phyloP scores from a whole-genome alignment of 2,888 invertebrate genomes.

The Drosophila eohydei region DNA sequence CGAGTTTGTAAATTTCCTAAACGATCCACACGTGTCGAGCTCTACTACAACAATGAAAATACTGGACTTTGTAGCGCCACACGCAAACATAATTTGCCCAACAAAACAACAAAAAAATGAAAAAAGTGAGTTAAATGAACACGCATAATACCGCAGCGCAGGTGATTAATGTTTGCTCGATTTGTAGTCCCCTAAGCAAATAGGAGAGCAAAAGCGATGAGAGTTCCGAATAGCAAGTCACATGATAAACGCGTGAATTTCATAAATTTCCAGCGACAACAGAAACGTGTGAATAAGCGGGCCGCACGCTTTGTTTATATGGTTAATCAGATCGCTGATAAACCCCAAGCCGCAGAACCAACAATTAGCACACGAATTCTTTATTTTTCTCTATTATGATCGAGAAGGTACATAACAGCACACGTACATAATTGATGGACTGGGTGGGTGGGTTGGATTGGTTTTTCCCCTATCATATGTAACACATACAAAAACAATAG shows the following conservation, averaged over 20 bases:
- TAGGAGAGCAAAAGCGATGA: constrained; percentile 17
- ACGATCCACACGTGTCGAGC: constrained; percentile 59
- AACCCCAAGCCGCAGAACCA: constrained; percentile 26
- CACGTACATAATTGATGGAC: constrained; percentile 27
- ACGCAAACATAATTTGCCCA: constrained; percentile 36
- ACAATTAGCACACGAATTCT: constrained; percentile 30
- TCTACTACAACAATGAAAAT: constrained; percentile 13
- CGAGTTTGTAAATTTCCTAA: constrained; percentile 33
- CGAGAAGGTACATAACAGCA: background rate
- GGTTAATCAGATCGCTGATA: constrained; percentile 70
- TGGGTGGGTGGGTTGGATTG: background rate
- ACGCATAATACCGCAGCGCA: constrained; percentile 40
- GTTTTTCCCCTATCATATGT: background rate
- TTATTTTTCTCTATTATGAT: background rate
- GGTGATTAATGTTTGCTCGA: constrained; percentile 64
- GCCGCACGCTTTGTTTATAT: constrained; percentile 60
- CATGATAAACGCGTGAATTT: constrained; percentile 72
- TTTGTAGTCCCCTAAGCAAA: constrained; percentile 33
- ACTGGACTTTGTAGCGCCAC: constrained; percentile 39
- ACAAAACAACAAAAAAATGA: background rate
- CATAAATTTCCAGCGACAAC: constrained; percentile 58
- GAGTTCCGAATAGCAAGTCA: constrained; percentile 48
- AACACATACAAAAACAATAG: background rate
- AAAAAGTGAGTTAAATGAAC: constrained; percentile 18
- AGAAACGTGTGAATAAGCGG: constrained; percentile 69